phyloP scores from a whole-genome alignment of 2,888 invertebrate genomes.

The Pediacus dermestoides region DNA sequence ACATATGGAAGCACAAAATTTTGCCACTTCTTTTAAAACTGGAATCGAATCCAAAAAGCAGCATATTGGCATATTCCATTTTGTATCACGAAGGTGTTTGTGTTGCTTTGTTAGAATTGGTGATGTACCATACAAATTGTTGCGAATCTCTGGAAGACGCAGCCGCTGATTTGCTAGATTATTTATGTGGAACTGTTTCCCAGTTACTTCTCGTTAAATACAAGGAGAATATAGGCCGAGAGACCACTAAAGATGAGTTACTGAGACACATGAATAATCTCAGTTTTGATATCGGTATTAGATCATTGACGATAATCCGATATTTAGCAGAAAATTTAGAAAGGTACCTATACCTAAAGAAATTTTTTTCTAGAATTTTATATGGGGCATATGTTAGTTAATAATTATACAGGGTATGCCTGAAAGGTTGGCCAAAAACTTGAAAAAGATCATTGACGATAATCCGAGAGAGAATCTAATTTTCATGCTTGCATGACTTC shows the following conservation, averaged over 20 bases:
- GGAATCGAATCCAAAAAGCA: slow-evolving; percentile 63
- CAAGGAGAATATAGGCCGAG: slow-evolving; percentile 35
- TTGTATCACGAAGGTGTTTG: slow-evolving; percentile 56
- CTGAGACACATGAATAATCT: slow-evolving; percentile 64
- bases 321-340: slow-evolving; percentile 62
- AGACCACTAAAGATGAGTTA: slow-evolving; percentile 59
- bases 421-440: no score
- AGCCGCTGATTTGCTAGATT: slow-evolving; percentile 78
- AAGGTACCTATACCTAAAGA: no score
- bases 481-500: no score
- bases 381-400: no score
- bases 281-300: slow-evolving; percentile 75
- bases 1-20: slow-evolving; percentile 81
- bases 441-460: no score
- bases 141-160: slow-evolving; percentile 74
- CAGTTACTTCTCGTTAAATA: slow-evolving; percentile 58
- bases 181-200: slow-evolving; percentile 67
- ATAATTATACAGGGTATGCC: no score
- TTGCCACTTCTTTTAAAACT: slow-evolving; percentile 72
- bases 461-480: no score
- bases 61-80: slow-evolving; percentile 71
- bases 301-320: slow-evolving; percentile 76
- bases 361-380: no score
- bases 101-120: slow-evolving; percentile 76
- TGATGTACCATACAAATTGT: slow-evolving; percentile 76